Evolutionary conservation across 2,888 invertebrate genomes (phyloP).

Genomic region (Colostygia pectinataria): DNA sequence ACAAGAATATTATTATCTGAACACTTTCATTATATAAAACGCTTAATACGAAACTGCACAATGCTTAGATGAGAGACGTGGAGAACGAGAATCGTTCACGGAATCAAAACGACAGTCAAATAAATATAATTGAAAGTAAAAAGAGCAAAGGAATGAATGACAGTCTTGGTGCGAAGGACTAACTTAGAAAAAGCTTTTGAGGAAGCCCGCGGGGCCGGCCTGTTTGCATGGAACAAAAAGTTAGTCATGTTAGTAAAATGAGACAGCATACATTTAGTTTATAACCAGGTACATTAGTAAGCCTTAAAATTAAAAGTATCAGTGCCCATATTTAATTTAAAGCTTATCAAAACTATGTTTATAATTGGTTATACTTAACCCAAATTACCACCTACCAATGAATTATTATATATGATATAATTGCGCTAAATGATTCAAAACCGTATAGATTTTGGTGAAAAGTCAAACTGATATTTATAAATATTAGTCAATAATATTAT

Average conservation of each 20-base stretch:
- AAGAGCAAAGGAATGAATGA: constrained; percentile 75
- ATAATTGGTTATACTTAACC: too few relatives aligned
- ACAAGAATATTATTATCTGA: constrained; percentile 70
- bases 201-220: constrained; percentile 97
- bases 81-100: constrained; percentile 61
- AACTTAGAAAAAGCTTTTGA: constrained; percentile 96
- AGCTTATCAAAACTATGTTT: too few relatives aligned
- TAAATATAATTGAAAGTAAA: constrained; percentile 64
- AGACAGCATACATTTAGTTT: too few relatives aligned
- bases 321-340: too few relatives aligned
- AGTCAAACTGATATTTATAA: too few relatives aligned
- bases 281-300: too few relatives aligned
- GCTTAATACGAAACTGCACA: constrained; percentile 70
- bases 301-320: too few relatives aligned
- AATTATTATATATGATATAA: too few relatives aligned
- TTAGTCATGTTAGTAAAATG: constrained; percentile 37
- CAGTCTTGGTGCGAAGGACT: constrained; percentile 80
- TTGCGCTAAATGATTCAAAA: too few relatives aligned
- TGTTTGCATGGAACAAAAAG: constrained; percentile 70
- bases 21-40: constrained; percentile 75
- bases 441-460: too few relatives aligned
- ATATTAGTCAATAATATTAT: neutral
- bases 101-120: constrained; percentile 59
- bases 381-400: too few relatives aligned
- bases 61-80: constrained; percentile 69